Evolutionary conservation across 1,140 invertebrate genomes (phyloP).

Genomic region (Drosophila pseudoananassae): DNA sequence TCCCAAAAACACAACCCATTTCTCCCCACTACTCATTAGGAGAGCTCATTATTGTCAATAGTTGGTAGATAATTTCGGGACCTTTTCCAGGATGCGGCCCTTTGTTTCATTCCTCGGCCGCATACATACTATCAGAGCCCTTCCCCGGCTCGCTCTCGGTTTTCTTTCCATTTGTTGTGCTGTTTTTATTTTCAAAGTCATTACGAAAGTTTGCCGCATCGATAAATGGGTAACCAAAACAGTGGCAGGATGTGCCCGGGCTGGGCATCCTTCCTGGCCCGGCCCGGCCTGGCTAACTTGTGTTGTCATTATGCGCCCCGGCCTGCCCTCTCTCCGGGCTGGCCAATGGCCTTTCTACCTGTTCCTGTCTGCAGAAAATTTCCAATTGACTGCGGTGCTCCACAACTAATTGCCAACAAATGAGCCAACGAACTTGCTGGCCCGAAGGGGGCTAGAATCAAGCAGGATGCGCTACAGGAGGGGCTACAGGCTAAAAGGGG

Average conservation of each 20-base stretch:
- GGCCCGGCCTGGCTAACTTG: conserved; percentile 14
- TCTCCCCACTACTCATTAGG: conserved; percentile 68
- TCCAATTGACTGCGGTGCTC: conserved; percentile 79
- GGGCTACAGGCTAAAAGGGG: background rate
- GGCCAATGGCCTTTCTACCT: conserved; percentile 24
- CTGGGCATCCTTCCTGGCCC: conserved; percentile 24
- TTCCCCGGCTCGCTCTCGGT: background rate
- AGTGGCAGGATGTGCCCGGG: conserved; percentile 29
- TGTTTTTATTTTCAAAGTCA: conserved; percentile 81
- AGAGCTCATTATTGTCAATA: conserved; percentile 82
- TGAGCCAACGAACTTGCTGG: conserved; percentile 58
- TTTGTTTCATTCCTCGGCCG: conserved; percentile 18
- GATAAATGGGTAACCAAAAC: conserved; percentile 82
- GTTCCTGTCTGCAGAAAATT: conserved; percentile 57
- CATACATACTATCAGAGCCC: background rate
- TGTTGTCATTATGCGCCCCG: conserved; percentile 30
- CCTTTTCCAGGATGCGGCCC: conserved; percentile 13
- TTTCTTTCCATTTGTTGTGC: conserved; percentile 46
- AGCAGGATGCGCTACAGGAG: background rate
- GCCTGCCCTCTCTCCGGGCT: background rate
- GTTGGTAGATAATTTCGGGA: conserved; percentile 62
- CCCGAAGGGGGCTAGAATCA: background rate
- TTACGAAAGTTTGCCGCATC: conserved; percentile 80
- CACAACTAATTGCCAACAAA: conserved; percentile 82
- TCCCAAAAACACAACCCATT: background rate